Evolutionary conservation across 2,797 vertebrate species (phyloP), one percentile per base, ranked within the genome.

Genomic region (Peromyscus nudipes): DNA sequence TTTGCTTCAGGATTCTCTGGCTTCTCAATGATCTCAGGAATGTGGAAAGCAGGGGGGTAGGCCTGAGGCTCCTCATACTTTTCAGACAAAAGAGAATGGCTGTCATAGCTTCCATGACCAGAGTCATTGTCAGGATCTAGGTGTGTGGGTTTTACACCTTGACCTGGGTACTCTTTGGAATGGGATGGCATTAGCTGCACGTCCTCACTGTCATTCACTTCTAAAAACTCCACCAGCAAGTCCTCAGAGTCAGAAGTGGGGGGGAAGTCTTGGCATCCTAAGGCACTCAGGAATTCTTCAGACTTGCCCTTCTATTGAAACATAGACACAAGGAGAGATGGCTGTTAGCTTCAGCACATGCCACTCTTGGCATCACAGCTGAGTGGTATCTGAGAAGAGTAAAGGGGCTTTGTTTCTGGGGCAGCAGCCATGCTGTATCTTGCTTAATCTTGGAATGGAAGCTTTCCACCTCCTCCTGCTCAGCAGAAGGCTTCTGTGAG

Each of bases 41-140:
- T 94, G 37, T 98, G 97, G 52, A 96, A 92, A 52, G 65, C 43
- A 43, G 97, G 95, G 6, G 93, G 98, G 65, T 92, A 94, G 34
- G 88, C 14, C 2, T 16, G 98, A 31, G 98, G 55, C 7, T 98
- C 98, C 3, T 98, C 98, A 93, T 98, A 98, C 96, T 99, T 99
- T 87, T 99, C 99, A 92, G 99, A 98, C 94, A 99, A 98, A 91
- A 99, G 98, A 13, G 99, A 99, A 97, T 98, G 99, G 96, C 99
- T 99, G 94, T 99, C 99, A 31, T 99, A 99, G 97, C 99, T 99
- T 82, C 99, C 99, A 21, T 99, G 98, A 67, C 99, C 99, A 0
- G 99, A 99, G 97, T 99, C 99, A 3, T 94, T 99, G 98, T 99
- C 99, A 0, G 97, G 99, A 17, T 99, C 98, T 87, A 98, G 98